phyloP scores from a whole-genome alignment of 2,113 vertebrate genomes.

The Mormyrus lacerda region DNA sequence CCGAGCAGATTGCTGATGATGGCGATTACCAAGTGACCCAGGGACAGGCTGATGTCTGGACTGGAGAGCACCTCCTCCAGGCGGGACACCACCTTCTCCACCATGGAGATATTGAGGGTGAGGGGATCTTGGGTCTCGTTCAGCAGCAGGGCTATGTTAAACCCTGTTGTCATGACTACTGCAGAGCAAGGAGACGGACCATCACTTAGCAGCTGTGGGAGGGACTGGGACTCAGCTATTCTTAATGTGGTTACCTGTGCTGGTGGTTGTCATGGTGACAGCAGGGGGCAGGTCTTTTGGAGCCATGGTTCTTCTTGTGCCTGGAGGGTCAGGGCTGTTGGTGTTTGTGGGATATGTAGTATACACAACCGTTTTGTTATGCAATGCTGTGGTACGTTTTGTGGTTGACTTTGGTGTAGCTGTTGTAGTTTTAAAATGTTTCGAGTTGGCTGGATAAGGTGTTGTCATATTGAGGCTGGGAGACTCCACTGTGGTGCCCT shows the following conservation, averaged over 20 bases:
- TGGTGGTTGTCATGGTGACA: background rate
- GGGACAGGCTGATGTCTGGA: constrained; percentile 44
- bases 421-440: background rate
- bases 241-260: background rate
- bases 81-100: constrained; percentile 56
- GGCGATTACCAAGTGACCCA: constrained; percentile 49
- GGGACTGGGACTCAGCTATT: background rate
- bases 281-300: background rate
- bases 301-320: background rate
- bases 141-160: constrained; percentile 31
- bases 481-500: background rate
- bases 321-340: background rate
- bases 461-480: background rate
- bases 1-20: constrained; percentile 68
- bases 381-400: background rate
- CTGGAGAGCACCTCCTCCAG: constrained; percentile 64
- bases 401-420: background rate
- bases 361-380: background rate
- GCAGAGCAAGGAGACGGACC: background rate
- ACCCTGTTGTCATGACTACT: background rate
- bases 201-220: background rate
- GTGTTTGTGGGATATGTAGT: background rate
- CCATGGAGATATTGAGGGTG: constrained; percentile 50
- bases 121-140: constrained; percentile 34
- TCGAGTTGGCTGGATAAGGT: background rate